phyloP scores from a whole-genome alignment of 2,797 vertebrate genomes.

The Lateolabrax maculatus region DNA sequence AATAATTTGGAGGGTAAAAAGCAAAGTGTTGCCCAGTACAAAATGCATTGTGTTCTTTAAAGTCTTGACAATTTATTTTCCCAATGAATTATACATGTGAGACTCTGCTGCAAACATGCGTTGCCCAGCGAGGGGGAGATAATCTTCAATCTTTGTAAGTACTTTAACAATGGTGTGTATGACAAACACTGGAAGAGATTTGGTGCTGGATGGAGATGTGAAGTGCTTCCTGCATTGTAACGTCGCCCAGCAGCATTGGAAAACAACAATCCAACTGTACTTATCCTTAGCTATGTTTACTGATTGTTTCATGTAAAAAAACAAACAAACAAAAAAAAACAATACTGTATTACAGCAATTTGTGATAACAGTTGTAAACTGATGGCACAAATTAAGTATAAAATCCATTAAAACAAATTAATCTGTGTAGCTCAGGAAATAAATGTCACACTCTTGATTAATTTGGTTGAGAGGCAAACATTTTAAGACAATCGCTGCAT shows the following conservation, averaged over 20 bases:
- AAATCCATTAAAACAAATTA: constrained; percentile 28
- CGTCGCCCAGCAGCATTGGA: constrained; percentile 70
- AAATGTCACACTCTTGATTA: constrained; percentile 8
- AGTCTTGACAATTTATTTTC: constrained; percentile 90
- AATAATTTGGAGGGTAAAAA: constrained; percentile 92
- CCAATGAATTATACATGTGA: constrained; percentile 89
- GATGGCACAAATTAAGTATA: neutral
- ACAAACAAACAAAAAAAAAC: too few species aligned
- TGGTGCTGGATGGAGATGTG: constrained; percentile 83
- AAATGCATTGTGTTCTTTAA: constrained; percentile 89
- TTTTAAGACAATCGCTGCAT: neutral
- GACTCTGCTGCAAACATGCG: constrained; percentile 82
- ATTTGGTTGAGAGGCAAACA: constrained; percentile 13
- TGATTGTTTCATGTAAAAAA: constrained; percentile 63
- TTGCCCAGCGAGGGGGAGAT: constrained; percentile 86
- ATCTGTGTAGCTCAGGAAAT: constrained; percentile 14
- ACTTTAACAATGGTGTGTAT: constrained; percentile 84
- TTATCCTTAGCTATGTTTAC: constrained; percentile 63
- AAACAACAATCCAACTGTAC: constrained; percentile 70
- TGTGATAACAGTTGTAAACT: constrained; percentile 10
- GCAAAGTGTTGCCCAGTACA: constrained; percentile 89
- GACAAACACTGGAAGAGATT: constrained; percentile 85
- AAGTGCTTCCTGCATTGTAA: constrained; percentile 74
- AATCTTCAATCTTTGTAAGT: constrained; percentile 85
- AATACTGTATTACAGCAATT: constrained; percentile 46